These are phyloP conservation scores for Protobothrops mucrosquamatus DNA, from an alignment of 2,113 vertebrate genomes.

Conservation along the genomic window DNA sequence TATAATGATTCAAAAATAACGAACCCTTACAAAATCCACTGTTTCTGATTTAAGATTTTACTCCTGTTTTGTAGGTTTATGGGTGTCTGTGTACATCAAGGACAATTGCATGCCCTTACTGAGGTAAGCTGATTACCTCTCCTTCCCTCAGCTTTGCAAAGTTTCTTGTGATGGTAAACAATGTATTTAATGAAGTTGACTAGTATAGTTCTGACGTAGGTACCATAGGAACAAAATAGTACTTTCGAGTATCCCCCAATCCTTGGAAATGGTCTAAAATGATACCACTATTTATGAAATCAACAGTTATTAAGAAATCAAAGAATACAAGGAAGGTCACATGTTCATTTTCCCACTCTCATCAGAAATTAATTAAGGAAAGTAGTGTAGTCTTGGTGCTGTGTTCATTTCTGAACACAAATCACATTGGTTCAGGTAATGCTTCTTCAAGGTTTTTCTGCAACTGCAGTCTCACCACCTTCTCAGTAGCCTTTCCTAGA, in stretches of 20 bases:
- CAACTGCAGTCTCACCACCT: background rate
- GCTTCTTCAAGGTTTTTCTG: background rate
- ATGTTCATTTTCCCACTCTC: background rate
- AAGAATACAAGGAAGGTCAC: background rate
- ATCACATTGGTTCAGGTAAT: background rate
- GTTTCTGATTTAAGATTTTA: constrained; percentile 32
- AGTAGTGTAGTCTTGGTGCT: background rate
- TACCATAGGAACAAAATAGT: background rate
- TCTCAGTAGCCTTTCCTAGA: background rate
- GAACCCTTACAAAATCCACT: constrained; percentile 4
- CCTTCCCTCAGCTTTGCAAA: constrained; percentile 24
- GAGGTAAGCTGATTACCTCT: constrained; percentile 82
- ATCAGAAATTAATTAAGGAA: background rate
- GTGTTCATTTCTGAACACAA: background rate
- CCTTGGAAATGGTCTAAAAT: background rate
- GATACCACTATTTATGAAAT: background rate
- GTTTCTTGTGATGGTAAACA: background rate
- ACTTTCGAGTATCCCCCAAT: background rate
- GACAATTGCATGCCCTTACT: constrained; percentile 94
- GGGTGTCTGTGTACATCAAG: constrained; percentile 97
- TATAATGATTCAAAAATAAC: background rate
- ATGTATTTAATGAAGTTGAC: background rate
- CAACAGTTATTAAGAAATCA: background rate
- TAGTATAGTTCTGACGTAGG: background rate
- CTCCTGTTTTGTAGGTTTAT: constrained; percentile 86